Base-by-base conservation (phyloP, 2,888 invertebrate species). In the Protophormia terraenovae region DNA sequence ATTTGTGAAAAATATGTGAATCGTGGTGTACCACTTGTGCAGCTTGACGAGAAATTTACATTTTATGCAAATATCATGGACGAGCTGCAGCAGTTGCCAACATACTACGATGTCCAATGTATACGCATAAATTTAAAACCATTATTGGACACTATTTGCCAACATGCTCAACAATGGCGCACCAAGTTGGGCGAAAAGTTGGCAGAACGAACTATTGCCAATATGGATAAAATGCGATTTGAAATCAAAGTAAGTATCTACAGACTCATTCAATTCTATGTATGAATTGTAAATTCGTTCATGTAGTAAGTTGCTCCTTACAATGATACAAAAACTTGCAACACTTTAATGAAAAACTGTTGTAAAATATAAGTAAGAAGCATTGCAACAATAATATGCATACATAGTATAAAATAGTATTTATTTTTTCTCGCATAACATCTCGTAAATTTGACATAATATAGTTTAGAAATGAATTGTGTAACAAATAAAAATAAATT, bases 131-230 rank as follows among this genome's bases (percentile, higher is more conserved):
- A 97, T 92, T 93, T 97, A 86, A 91, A 93, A 14, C 96, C 96
- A 0, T 93, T 98, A 24, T 94, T 97, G 83, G 93, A 94, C 45
- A 95, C 94, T 67, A 95, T 97, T 76, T 95, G 95, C 86, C 94
- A 94, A 5, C 97, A 97, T 93, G 96, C 97, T 7, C 93, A 94
- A 47, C 96, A 97, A 88, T 98, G 98, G 97, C 96, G 96, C 88
- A 94, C 94, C 75, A 94, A 94, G 41, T 93, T 98, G 12, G 98
- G 97, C 0, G 93, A 94, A 67, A 94, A 95, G 85, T 93, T 98
- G 10, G 94, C 95, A 0, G 93, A 94, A 0, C 94, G 95, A 82
- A 97, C 96, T 0, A 94, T 94, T 81, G 93, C 94, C 87, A 94
- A 94, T 87, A 97, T 97, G 95, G 93, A 93, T 55, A 94, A 94